These are phyloP conservation scores for Dendrolimus pini DNA, from an alignment of 2,888 invertebrate species.

Conservation along the genomic window DNA sequence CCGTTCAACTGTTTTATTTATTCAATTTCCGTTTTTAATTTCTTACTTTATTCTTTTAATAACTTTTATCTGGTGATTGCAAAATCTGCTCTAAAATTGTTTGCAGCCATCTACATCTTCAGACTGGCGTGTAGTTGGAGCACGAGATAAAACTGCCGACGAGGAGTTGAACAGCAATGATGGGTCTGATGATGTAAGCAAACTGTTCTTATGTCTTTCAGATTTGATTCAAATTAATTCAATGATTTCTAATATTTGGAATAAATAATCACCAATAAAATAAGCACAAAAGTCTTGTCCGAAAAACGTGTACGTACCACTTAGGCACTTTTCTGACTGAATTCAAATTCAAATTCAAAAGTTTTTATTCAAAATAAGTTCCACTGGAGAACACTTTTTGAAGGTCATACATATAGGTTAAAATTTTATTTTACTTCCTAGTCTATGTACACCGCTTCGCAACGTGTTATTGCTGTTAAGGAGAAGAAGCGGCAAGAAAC, in stretches of 20 bases:
- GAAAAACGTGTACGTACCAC: neutral
- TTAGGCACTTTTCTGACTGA: neutral
- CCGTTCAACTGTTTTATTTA: neutral
- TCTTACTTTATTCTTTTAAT: neutral
- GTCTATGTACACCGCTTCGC: too few species aligned
- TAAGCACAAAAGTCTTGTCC: neutral
- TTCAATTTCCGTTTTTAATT: neutral
- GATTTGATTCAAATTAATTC: neutral
- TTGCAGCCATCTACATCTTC: constrained; percentile 19
- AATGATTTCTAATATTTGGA: neutral
- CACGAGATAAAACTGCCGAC: neutral
- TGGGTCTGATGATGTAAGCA: constrained; percentile 44
- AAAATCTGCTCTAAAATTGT: neutral
- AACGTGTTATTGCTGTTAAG: too few species aligned
- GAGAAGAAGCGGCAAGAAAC: too few species aligned
- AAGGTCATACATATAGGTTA: too few species aligned
- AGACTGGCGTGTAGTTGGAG: constrained; percentile 29
- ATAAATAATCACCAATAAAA: neutral
- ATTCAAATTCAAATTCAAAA: too few species aligned
- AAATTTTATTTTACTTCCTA: too few species aligned
- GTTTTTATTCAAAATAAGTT: too few species aligned
- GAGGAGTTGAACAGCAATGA: constrained; percentile 13
- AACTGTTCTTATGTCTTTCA: neutral
- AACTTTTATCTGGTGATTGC: neutral
- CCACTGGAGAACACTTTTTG: too few species aligned